A percentile compares a stretch with the other conserved stretches of the same genome.
Conservation (phyloP, 1,140 invertebrate species). For the Drosophila nikananu region DNA sequence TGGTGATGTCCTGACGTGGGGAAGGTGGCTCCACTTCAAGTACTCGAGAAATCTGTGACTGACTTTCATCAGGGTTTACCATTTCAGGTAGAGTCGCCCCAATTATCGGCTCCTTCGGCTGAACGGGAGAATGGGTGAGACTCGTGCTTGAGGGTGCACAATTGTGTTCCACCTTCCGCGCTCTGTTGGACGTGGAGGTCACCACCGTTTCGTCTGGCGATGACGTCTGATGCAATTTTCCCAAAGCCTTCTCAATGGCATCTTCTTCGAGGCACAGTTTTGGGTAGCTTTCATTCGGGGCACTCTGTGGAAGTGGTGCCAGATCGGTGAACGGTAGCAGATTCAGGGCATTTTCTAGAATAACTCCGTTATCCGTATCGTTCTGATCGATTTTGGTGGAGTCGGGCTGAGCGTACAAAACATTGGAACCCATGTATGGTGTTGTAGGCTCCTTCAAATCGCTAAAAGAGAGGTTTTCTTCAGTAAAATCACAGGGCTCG, state of each 20-base stretch:
- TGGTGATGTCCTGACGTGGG: slow-evolving; percentile 35
- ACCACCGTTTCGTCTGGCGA: slow-evolving; percentile 63
- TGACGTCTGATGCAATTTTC: slow-evolving; percentile 53
- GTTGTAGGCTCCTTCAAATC: background rate
- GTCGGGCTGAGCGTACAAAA: slow-evolving; percentile 66
- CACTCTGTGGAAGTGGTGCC: background rate
- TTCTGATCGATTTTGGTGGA: slow-evolving; percentile 65
- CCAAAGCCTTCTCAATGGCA: slow-evolving; percentile 52
- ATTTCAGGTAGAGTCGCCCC: slow-evolving; percentile 42
- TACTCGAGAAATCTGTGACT: background rate
- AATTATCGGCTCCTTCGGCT: slow-evolving; percentile 2
- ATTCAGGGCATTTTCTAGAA: slow-evolving; percentile 22
- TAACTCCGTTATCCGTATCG: slow-evolving; percentile 46
- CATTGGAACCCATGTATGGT: background rate
- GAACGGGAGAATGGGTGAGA: slow-evolving; percentile 42
- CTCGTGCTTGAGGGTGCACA: slow-evolving; percentile 23
- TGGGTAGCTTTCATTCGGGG: background rate
- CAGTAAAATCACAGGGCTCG: background rate
- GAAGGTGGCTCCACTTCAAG: background rate
- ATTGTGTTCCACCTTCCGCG: slow-evolving; percentile 15
- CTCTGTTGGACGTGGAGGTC: slow-evolving; percentile 63
- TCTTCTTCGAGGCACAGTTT: slow-evolving; percentile 50
- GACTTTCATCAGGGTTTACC: slow-evolving; percentile 31
- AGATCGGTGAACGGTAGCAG: slow-evolving; percentile 4
- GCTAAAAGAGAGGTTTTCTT: background rate